Conservation (phyloP, 2,797 vertebrate genomes). For the Florisuga fusca region DNA sequence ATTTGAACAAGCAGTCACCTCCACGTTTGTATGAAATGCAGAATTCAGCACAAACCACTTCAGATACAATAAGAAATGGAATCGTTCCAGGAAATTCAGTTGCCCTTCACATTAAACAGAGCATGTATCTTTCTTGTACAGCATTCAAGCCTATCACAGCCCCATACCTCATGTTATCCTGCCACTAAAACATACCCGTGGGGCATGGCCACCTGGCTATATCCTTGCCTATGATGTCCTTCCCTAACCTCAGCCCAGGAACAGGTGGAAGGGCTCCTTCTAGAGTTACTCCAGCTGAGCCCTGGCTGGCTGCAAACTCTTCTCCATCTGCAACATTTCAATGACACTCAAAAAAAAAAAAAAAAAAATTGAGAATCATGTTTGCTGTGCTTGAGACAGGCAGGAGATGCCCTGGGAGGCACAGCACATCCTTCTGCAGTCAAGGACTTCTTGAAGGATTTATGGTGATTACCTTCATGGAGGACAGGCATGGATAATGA, state of each 20-base stretch:
- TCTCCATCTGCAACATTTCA: background rate
- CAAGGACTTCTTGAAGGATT: constrained; percentile 28
- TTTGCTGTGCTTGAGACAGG: background rate
- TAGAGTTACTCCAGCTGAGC: constrained; percentile 58
- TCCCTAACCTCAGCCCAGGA: constrained; percentile 13
- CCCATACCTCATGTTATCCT: background rate
- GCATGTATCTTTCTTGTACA: background rate
- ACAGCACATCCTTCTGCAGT: background rate
- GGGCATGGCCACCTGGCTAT: background rate
- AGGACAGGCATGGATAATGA: background rate
- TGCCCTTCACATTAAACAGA: background rate
- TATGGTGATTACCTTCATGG: background rate
- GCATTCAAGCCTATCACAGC: background rate
- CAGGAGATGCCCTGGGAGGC: background rate
- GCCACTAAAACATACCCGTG: rapidly evolving
- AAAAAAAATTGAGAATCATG: background rate
- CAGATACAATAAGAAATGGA: background rate
- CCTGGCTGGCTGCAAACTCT: constrained; percentile 8
- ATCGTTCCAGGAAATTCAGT: background rate
- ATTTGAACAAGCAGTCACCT: background rate
- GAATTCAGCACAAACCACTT: background rate
- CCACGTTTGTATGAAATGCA: rapidly evolving
- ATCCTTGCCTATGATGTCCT: background rate
- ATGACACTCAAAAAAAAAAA: background rate
- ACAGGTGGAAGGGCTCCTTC: constrained; percentile 58